Evolutionary conservation across 2,888 invertebrate genomes (phyloP).

Genomic region (Parnassius mnemosyne): DNA sequence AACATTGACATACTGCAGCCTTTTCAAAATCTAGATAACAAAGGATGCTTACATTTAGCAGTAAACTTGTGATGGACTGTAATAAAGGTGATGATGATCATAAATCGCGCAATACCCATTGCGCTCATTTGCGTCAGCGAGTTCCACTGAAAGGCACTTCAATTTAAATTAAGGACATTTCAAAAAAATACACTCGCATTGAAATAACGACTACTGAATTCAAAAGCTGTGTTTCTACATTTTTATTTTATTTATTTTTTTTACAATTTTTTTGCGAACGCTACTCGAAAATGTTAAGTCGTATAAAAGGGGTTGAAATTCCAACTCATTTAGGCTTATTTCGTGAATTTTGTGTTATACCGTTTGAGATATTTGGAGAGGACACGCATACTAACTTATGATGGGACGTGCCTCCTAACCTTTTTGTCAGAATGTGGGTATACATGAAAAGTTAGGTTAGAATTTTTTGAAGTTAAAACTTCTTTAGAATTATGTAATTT

Average conservation of each 20-base stretch:
- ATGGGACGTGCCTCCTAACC: neutral
- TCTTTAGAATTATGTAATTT: too few species aligned
- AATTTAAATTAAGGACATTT: neutral
- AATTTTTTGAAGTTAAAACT: too few species aligned
- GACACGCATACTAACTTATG: neutral
- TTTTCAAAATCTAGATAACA: too few species aligned
- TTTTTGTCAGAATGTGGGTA: neutral
- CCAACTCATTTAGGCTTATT: conserved; percentile 30
- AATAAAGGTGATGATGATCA: too few species aligned
- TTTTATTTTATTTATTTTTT: neutral
- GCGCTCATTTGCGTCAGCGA: neutral
- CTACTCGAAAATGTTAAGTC: conserved; percentile 13
- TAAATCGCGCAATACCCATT: too few species aligned
- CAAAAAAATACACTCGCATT: neutral
- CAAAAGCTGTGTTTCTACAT: neutral
- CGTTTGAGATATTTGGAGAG: conserved; percentile 14
- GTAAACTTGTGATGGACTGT: too few species aligned
- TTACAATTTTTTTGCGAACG: conserved; percentile 2
- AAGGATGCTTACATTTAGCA: too few species aligned
- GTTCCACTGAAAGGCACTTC: neutral
- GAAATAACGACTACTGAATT: neutral
- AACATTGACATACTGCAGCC: too few species aligned
- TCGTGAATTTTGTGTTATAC: conserved; percentile 27
- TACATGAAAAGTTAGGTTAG: neutral
- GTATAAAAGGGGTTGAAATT: conserved; percentile 33